Percentiles rank a stretch among this genome's conserved stretches.
Conservation (phyloP, 2,113 vertebrate species). For the Ciconia stormi region DNA sequence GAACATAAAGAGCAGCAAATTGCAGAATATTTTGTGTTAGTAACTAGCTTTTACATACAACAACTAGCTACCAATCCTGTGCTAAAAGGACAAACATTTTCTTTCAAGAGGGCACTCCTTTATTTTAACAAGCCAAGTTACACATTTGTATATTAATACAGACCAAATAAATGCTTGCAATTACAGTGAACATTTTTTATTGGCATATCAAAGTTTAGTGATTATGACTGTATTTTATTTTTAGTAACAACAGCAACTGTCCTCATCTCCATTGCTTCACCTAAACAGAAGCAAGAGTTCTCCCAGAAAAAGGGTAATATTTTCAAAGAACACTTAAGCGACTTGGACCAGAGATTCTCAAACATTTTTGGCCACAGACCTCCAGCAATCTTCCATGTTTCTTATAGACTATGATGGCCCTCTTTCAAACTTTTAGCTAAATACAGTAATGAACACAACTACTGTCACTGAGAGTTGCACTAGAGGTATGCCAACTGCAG, state of each 20-base stretch:
- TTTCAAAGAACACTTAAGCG: not conserved
- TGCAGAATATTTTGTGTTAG: not conserved
- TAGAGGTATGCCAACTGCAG: not conserved
- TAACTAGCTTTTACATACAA: not conserved
- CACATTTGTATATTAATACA: not conserved
- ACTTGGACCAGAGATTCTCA: not conserved
- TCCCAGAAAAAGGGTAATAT: not conserved
- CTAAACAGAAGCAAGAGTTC: not conserved
- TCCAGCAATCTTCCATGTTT: not conserved
- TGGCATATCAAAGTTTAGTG: not conserved
- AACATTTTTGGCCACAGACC: not conserved
- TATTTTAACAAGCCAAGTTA: not conserved
- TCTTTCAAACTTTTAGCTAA: not conserved
- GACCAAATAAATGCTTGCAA: not conserved
- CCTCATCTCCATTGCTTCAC: not conserved
- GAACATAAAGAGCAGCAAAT: not conserved
- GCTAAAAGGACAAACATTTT: not conserved
- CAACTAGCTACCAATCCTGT: not conserved
- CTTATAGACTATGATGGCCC: fast-evolving
- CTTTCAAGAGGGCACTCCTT: not conserved
- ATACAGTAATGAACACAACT: not conserved
- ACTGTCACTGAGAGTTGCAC: not conserved
- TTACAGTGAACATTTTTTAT: not conserved
- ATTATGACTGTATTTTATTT: not conserved
- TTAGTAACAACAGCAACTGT: not conserved